Conservation (phyloP, 2,113 vertebrate species). For the Solea solea region DNA sequence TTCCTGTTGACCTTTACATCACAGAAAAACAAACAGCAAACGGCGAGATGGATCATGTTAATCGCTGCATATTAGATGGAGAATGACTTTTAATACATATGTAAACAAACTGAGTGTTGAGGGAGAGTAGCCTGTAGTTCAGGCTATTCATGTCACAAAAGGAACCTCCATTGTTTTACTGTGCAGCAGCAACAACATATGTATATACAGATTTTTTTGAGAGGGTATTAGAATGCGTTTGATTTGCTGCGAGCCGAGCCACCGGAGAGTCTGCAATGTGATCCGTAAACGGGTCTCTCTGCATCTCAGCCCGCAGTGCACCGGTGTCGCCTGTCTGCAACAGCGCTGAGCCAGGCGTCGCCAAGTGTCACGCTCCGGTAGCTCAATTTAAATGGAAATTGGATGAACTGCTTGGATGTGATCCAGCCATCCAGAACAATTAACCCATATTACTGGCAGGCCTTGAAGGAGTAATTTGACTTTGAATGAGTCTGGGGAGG, state of each 20-base stretch:
- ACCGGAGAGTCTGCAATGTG: conserved; percentile 42
- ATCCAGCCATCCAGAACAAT: conserved; percentile 82
- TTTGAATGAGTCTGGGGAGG: conserved; percentile 65
- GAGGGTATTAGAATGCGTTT: conserved; percentile 17
- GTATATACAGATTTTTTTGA: neutral
- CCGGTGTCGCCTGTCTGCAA: conserved; percentile 48
- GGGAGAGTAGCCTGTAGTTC: conserved; percentile 16
- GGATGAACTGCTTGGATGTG: conserved; percentile 82
- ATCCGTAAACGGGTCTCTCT: conserved; percentile 67
- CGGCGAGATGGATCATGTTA: no score
- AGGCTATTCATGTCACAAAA: conserved; percentile 4
- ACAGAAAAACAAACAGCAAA: no score
- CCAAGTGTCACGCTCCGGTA: conserved; percentile 72
- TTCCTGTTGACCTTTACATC: no score
- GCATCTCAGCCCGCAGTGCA: conserved; percentile 32
- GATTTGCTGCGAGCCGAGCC: conserved; percentile 27
- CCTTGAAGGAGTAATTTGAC: conserved; percentile 75
- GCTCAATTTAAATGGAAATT: conserved; percentile 85
- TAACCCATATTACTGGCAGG: conserved; percentile 79
- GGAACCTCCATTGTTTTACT: conserved; percentile 23
- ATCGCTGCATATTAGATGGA: no score
- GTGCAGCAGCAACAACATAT: neutral
- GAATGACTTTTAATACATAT: no score
- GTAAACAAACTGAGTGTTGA: no score
- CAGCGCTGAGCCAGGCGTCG: conserved; percentile 45